These are phyloP conservation scores for Procambarus virginalis DNA, from an alignment of 1,140 invertebrate species.

Conservation along the genomic window DNA sequence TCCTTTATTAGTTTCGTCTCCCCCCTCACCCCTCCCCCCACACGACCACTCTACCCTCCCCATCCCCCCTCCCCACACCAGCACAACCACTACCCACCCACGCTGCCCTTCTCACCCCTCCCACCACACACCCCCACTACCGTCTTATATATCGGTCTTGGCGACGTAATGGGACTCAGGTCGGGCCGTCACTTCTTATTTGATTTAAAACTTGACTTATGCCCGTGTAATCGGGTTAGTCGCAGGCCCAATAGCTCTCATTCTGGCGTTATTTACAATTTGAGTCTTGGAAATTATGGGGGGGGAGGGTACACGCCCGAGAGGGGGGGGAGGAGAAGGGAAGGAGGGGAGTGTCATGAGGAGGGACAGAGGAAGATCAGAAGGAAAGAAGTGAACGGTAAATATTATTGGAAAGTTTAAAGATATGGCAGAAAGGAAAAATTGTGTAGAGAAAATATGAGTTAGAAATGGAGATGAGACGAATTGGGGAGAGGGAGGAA, in stretches of 20 bases:
- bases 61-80: not conserved
- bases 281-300: constrained; percentile 52
- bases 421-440: too few species aligned
- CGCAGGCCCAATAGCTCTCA: constrained; percentile 56
- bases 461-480: too few species aligned
- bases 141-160: constrained; percentile 58
- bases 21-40: too few species aligned
- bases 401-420: not conserved
- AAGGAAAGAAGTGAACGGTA: not conserved
- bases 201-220: constrained; percentile 68
- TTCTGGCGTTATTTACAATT: constrained; percentile 63
- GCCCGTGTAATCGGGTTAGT: constrained; percentile 58
- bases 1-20: too few species aligned
- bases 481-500: too few species aligned
- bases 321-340: not conserved
- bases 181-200: constrained; percentile 57
- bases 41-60: not conserved
- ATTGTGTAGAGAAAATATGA: too few species aligned
- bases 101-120: not conserved
- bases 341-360: not conserved
- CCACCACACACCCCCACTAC: not conserved
- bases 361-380: too few species aligned
- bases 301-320: not conserved
- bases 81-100: not conserved
- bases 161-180: constrained; percentile 61